phyloP scores from a whole-genome alignment of 2,888 invertebrate genomes.

The Cybosia mesomella region DNA sequence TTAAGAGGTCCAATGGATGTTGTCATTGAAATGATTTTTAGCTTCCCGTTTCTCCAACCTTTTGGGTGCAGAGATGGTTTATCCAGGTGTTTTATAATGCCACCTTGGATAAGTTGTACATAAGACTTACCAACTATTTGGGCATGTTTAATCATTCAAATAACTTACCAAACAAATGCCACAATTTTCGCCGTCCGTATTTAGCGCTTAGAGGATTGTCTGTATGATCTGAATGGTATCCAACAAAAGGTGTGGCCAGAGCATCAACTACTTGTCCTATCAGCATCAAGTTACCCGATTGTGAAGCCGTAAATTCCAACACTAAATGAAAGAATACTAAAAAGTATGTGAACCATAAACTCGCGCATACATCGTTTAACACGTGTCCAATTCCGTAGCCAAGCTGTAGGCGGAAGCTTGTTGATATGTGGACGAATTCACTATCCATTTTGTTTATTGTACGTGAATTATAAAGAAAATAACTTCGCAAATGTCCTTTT shows the following conservation, averaged over 20 bases:
- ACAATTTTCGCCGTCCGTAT: constrained; percentile 94
- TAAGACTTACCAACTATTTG: not conserved
- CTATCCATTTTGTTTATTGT: constrained; percentile 71
- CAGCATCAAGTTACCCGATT: constrained; percentile 90
- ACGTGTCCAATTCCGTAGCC: constrained; percentile 94
- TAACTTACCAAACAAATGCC: constrained; percentile 94
- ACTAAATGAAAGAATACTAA: constrained; percentile 92
- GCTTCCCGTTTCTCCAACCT: not conserved
- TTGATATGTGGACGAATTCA: constrained; percentile 80
- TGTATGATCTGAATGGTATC: constrained; percentile 92
- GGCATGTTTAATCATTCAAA: too few relatives aligned
- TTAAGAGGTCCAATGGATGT: too few relatives aligned
- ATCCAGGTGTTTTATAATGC: not conserved
- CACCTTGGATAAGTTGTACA: not conserved
- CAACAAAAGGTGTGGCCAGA: constrained; percentile 95
- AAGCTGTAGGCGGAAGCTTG: constrained; percentile 78
- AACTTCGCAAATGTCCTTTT: not conserved
- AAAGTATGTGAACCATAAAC: constrained; percentile 97
- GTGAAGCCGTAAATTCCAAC: constrained; percentile 84
- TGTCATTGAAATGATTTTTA: too few relatives aligned
- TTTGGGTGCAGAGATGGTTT: not conserved
- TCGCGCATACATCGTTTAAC: constrained; percentile 96
- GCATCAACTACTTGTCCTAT: constrained; percentile 96
- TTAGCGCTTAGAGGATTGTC: constrained; percentile 89
- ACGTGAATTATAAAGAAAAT: not conserved